Evolutionary conservation across 2,113 vertebrate species (phyloP).

Genomic region (Onychostruthus taczanowskii): DNA sequence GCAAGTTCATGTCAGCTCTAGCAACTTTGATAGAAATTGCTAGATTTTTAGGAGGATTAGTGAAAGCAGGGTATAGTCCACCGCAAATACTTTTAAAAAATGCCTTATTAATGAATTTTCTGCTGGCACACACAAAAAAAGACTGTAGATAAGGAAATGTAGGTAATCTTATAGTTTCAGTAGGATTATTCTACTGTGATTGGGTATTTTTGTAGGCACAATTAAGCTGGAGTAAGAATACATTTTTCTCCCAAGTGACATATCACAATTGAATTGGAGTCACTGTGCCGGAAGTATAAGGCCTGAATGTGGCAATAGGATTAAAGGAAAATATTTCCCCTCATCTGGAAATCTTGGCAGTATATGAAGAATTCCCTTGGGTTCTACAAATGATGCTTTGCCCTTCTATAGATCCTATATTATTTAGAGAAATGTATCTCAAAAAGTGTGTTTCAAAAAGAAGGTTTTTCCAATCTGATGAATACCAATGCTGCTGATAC

Average conservation of each 20-base stretch:
- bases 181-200: not conserved
- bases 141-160: not conserved
- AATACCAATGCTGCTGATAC: not conserved
- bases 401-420: not conserved
- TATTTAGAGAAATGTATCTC: not conserved
- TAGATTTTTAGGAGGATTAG: not conserved
- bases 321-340: not conserved
- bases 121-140: not conserved
- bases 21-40: not conserved
- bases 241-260: not conserved
- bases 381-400: not conserved
- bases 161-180: not conserved
- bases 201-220: not conserved
- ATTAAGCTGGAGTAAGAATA: not conserved
- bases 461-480: not conserved
- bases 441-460: not conserved
- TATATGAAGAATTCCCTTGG: not conserved
- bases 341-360: not conserved
- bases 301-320: not conserved
- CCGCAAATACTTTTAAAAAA: not conserved
- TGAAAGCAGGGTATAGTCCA: not conserved
- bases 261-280: not conserved
- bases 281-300: not conserved
- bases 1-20: not conserved
- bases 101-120: not conserved